Evolutionary conservation across 2,888 invertebrate species (phyloP).

Genomic region (Danaus chrysippus): DNA sequence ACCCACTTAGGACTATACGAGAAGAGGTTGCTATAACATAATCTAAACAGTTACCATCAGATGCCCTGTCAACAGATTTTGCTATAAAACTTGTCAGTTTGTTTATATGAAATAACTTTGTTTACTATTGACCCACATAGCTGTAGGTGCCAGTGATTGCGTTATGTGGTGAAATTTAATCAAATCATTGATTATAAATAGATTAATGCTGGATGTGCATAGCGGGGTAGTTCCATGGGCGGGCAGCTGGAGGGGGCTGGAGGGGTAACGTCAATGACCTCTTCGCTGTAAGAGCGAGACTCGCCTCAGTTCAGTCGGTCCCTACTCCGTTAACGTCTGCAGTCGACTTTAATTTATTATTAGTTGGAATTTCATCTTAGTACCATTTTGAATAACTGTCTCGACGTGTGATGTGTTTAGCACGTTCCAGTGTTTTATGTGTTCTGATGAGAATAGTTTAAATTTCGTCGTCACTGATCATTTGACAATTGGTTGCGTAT

Average conservation of each 20-base stretch:
- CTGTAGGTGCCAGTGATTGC: slow-evolving; percentile 45
- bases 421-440: slow-evolving; percentile 43
- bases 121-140: slow-evolving; percentile 47
- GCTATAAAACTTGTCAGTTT: slow-evolving; percentile 13
- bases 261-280: slow-evolving; percentile 74
- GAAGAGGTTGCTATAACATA: no score
- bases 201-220: slow-evolving; percentile 16
- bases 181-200: background rate
- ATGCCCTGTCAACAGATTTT: background rate
- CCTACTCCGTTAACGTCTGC: slow-evolving; percentile 39
- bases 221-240: slow-evolving; percentile 59
- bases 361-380: no score
- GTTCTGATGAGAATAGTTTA: slow-evolving; percentile 50
- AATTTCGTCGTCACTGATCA: slow-evolving; percentile 44
- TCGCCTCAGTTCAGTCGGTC: slow-evolving; percentile 47
- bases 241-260: slow-evolving; percentile 69
- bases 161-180: slow-evolving; percentile 33
- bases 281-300: slow-evolving; percentile 64
- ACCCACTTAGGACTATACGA: no score
- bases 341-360: no score
- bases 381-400: slow-evolving; percentile 13
- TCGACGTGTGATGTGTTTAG: slow-evolving; percentile 30
- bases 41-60: no score
- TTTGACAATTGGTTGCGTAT: slow-evolving; percentile 54
- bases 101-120: slow-evolving; percentile 20